These are phyloP conservation scores for Motacilla tschutschensis DNA, from an alignment of 2,113 vertebrate genomes.

Conservation along the genomic window DNA sequence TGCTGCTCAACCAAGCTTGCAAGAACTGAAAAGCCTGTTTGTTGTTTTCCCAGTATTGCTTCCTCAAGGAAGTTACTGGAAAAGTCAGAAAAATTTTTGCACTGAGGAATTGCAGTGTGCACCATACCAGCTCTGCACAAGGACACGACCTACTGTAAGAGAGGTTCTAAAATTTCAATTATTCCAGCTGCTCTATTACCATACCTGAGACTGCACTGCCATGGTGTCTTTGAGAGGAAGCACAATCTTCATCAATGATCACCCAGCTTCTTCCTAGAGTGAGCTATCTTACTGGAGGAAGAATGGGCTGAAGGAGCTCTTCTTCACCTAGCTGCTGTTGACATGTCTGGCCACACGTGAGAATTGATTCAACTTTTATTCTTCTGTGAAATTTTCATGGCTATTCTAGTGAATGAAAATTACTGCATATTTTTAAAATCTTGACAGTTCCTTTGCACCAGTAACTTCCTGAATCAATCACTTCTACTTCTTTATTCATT, in stretches of 20 bases:
- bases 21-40: background rate
- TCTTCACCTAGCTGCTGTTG: background rate
- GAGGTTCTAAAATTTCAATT: background rate
- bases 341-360: background rate
- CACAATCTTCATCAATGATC: background rate
- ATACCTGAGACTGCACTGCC: background rate
- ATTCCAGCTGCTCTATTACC: background rate
- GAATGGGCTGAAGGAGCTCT: background rate
- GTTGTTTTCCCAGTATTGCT: background rate
- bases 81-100: background rate
- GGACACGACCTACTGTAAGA: background rate
- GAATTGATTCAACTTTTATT: background rate
- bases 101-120: background rate
- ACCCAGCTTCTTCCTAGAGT: background rate
- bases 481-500: background rate
- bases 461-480: background rate
- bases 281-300: background rate
- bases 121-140: background rate
- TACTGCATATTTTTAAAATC: background rate
- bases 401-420: background rate
- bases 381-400: background rate
- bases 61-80: background rate
- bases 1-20: background rate
- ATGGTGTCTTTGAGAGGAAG: background rate
- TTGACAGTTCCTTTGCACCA: background rate